phyloP scores from a whole-genome alignment of 1,140 invertebrate species.

The Tetramorium parvispinum region DNA sequence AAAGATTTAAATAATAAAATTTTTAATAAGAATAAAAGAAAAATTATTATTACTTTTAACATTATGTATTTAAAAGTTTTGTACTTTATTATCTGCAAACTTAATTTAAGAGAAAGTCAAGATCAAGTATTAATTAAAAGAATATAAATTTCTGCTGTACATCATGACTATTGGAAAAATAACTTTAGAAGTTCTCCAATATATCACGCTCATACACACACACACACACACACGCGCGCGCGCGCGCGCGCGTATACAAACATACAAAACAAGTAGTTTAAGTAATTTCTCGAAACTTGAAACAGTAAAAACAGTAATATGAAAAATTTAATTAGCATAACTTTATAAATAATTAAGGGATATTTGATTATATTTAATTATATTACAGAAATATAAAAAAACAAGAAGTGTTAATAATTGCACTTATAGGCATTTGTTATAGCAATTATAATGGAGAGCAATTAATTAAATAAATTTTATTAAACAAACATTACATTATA shows the following conservation, averaged over 20 bases:
- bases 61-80: neutral
- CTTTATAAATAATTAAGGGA: neutral
- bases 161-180: neutral
- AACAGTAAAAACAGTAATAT: constrained; percentile 15
- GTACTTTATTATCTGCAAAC: neutral
- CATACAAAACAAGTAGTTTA: neutral
- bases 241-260: neutral
- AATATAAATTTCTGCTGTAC: neutral
- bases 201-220: neutral
- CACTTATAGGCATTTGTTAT: neutral
- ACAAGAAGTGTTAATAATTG: neutral
- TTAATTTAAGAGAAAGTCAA: neutral
- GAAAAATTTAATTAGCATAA: neutral
- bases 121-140: neutral
- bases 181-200: neutral
- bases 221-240: too few species aligned
- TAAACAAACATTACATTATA: neutral
- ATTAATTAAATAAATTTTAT: neutral
- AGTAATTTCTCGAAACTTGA: neutral
- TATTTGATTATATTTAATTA: neutral
- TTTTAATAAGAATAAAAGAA: too few species aligned
- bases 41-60: neutral
- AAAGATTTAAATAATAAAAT: too few species aligned
- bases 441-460: neutral
- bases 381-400: neutral